These are phyloP conservation scores for Cremastinae sp. DNA, from an alignment of 2,888 invertebrate genomes.

Conservation along the genomic window DNA sequence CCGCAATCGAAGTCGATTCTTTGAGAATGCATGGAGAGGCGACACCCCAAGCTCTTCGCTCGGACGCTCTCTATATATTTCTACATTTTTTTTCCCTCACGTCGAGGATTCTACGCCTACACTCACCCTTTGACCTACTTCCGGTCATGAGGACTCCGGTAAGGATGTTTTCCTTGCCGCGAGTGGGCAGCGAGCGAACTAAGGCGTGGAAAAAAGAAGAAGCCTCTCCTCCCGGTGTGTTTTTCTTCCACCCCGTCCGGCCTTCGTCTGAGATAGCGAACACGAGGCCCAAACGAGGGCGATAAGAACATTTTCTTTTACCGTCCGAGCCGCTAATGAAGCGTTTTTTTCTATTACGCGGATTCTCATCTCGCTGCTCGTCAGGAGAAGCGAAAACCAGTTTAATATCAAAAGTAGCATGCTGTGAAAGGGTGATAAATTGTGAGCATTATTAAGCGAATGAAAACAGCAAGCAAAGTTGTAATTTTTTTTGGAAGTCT, in stretches of 20 bases:
- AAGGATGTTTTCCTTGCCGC: slow-evolving; percentile 49
- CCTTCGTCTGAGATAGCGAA: slow-evolving; percentile 1
- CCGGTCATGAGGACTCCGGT: slow-evolving; percentile 58
- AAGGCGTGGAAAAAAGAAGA: slow-evolving; percentile 14
- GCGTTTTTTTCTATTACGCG: slow-evolving; percentile 10
- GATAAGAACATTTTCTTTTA: slow-evolving; percentile 10
- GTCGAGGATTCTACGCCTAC: slow-evolving; percentile 57
- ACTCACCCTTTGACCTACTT: slow-evolving; percentile 66
- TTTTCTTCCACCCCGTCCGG: not conserved
- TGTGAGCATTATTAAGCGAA: no score
- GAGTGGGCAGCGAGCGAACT: slow-evolving; percentile 27
- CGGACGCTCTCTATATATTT: slow-evolving; percentile 10
- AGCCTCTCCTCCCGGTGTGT: slow-evolving; percentile 1
- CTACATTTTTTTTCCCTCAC: slow-evolving; percentile 12
- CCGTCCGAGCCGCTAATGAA: slow-evolving; percentile 33
- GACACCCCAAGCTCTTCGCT: slow-evolving; percentile 24
- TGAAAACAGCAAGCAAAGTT: no score
- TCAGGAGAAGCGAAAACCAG: slow-evolving; percentile 2
- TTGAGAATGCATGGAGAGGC: slow-evolving; percentile 24
- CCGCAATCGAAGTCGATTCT: slow-evolving; percentile 31
- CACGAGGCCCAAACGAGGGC: not conserved
- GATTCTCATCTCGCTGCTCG: not conserved
- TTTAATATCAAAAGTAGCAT: slow-evolving; percentile 1
- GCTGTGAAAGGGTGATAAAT: no score
- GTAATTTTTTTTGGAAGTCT: no score